Base-by-base conservation (phyloP, 2,888 invertebrate genomes). In the Flexamia atlantica region DNA sequence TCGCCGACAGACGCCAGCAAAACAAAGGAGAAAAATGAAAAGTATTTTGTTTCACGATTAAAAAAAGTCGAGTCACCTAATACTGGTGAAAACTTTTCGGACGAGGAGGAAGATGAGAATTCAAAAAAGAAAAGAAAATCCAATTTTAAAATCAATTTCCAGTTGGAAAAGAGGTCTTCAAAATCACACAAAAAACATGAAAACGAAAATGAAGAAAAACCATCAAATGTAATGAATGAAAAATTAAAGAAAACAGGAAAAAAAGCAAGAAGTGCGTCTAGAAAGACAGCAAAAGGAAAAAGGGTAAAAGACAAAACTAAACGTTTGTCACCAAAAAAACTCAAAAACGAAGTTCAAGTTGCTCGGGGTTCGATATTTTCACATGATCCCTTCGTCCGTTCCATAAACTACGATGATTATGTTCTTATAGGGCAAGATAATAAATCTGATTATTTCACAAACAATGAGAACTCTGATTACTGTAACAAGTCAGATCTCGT, bases 331-430 rank as follows among this genome's bases (percentile, higher is more conserved):
- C n/a, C 64, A 9, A 64, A 64, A 64, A 4, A 64, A 30, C 14
- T 14, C 14, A 30, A 9, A 28, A 17, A 28, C 1, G 14, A 9
- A 14, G 12, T 28, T 28, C 9, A 12, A 28, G 64, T 64, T 30
- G 64, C 64, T 64, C 14, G n/a, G 5, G 17, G 64, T 64, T 64
- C 64, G 14, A 28, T 25, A 14, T 14, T 64, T 12, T 64, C 30
- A 64, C 28, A 64, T 64, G 64, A 64, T 17, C 64, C 64, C 3
- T 64, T 64, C 30, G 28, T 64, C 17, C 64, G 64, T 4, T 28
- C 64, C 25, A 64, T 64, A 28, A 28, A 64, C 64, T 30, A 64
- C 14, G 64, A 64, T 64, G 64, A 64, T 64, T 17, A 14, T 64
- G 12, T 28, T 14, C 30, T 30, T 28, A 14, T 5, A n/a, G 30